Conservation (phyloP, 2,888 invertebrate genomes). For the Orchestes rusci region DNA sequence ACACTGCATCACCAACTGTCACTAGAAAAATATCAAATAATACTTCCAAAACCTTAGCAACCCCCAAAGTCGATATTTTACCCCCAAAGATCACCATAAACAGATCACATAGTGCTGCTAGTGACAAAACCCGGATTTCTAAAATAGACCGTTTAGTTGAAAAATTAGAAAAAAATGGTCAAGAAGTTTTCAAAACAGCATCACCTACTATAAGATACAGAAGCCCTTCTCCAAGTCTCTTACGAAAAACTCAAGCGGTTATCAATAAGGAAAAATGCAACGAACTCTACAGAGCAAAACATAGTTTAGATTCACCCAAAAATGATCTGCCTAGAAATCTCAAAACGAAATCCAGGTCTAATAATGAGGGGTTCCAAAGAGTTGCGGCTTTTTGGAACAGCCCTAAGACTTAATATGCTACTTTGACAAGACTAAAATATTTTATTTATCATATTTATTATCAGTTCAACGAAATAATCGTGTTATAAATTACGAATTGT, state of each 20-base stretch:
- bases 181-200: slow-evolving; percentile 7
- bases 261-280: slow-evolving; percentile 43
- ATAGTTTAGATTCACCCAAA: slow-evolving; percentile 14
- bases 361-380: slow-evolving; percentile 41
- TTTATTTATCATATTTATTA: too few relatives aligned
- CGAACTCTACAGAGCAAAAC: slow-evolving; percentile 34
- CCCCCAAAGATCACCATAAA: slow-evolving; percentile 11
- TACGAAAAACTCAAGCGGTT: slow-evolving; percentile 45
- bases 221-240: slow-evolving; percentile 43
- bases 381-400: slow-evolving; percentile 44
- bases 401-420: slow-evolving; percentile 31
- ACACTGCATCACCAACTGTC: slow-evolving; percentile 1
- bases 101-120: slow-evolving; percentile 5
- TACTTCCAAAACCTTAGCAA: slow-evolving; percentile 4
- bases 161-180: slow-evolving; percentile 23
- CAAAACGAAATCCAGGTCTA: slow-evolving; percentile 29
- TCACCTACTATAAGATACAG: slow-evolving; percentile 37
- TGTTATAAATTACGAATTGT: too few relatives aligned
- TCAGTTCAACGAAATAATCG: too few relatives aligned
- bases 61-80: not conserved
- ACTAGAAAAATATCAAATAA: not conserved
- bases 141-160: slow-evolving; percentile 28
- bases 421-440: not conserved
- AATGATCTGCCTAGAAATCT: slow-evolving; percentile 26
- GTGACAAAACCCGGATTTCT: slow-evolving; percentile 7